Evolutionary conservation across 2,113 vertebrate genomes (phyloP).

Genomic region (Zingel zingel): DNA sequence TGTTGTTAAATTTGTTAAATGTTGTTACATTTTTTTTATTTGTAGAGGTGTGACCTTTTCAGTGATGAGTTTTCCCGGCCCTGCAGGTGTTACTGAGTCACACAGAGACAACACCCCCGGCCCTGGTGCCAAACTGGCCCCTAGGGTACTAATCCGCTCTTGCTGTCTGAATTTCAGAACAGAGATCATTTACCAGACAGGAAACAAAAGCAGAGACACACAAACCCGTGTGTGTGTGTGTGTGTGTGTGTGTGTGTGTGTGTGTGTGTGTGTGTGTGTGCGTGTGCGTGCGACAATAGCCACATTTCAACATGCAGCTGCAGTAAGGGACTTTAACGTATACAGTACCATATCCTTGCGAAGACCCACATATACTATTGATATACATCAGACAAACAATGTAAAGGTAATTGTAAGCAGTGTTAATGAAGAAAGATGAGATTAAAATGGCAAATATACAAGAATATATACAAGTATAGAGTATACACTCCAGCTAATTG

Average conservation of each 20-base stretch:
- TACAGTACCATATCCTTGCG: too few species aligned
- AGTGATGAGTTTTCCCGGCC: background rate
- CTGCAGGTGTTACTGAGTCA: background rate
- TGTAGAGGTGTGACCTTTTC: background rate
- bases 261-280: background rate
- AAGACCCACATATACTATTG: too few species aligned
- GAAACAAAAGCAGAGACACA: constrained; percentile 38
- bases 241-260: background rate
- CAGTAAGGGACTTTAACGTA: background rate
- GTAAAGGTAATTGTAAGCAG: too few species aligned
- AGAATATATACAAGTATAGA: background rate
- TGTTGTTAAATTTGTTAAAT: too few species aligned
- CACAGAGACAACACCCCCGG: background rate
- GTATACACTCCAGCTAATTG: background rate
- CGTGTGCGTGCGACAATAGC: background rate
- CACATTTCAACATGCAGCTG: background rate
- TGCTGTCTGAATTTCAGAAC: constrained; percentile 8
- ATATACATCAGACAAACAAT: too few species aligned
- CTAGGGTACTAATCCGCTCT: constrained; percentile 6
- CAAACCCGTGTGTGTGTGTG: background rate
- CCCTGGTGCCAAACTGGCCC: background rate
- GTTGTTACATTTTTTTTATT: background rate
- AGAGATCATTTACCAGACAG: constrained; percentile 17
- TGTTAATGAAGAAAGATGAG: background rate
- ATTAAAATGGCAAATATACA: background rate